These are phyloP conservation scores for Medauroidea extradentata DNA, from an alignment of 1,140 invertebrate species.

Conservation along the genomic window DNA sequence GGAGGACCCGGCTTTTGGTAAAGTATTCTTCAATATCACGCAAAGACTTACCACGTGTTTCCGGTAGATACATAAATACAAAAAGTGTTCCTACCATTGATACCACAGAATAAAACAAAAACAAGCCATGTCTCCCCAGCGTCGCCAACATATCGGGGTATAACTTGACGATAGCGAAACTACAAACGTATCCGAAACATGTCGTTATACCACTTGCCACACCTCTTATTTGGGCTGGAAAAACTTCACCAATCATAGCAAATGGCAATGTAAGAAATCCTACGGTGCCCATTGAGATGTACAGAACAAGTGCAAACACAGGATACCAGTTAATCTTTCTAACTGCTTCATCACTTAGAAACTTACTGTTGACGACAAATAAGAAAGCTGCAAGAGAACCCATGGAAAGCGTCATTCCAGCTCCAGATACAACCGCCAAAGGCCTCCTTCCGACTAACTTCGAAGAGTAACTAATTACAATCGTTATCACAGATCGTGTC, in stretches of 20 bases:
- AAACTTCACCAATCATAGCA: conserved; percentile 71
- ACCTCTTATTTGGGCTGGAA: conserved; percentile 60
- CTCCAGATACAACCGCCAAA: conserved; percentile 54
- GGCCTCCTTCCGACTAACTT: conserved; percentile 53
- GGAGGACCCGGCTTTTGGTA: too few relatives aligned
- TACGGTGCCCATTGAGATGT: conserved; percentile 57
- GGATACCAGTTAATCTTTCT: conserved; percentile 38
- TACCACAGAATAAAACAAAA: conserved; percentile 64
- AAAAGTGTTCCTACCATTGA: conserved; percentile 64
- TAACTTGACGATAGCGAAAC: conserved; percentile 67
- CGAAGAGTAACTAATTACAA: conserved; percentile 49
- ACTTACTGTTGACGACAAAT: conserved; percentile 25
- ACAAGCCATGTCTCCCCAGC: conserved; percentile 59
- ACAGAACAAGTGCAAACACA: conserved; percentile 48
- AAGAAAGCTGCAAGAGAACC: conserved; percentile 47
- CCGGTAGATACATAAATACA: conserved; percentile 64
- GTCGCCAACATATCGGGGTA: conserved; percentile 55
- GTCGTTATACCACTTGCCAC: conserved; percentile 60
- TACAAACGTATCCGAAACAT: conserved; percentile 62
- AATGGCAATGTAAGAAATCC: conserved; percentile 66
- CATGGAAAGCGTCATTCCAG: conserved; percentile 57
- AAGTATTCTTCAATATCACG: conserved; percentile 28
- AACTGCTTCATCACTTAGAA: conserved; percentile 4
- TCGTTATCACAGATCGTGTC: conserved; percentile 48
- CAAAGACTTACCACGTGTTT: conserved; percentile 73